Evolutionary conservation across 2,113 vertebrate genomes (phyloP).

Genomic region (Dicaeum eximium): DNA sequence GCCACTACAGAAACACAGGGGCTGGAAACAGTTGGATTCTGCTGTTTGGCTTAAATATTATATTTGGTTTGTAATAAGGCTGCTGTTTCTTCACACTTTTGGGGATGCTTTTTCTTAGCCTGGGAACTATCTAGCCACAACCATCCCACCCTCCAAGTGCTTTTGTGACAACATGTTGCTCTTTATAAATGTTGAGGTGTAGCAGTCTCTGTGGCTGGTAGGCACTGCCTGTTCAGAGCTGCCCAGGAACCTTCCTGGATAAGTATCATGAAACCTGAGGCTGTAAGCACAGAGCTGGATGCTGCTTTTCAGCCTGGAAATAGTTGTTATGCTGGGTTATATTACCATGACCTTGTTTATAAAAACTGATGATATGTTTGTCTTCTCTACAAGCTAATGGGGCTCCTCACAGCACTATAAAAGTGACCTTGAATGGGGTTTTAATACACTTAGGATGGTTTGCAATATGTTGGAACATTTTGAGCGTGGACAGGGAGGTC

Average conservation of each 20-base stretch:
- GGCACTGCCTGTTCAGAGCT: not conserved
- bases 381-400: not conserved
- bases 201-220: not conserved
- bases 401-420: not conserved
- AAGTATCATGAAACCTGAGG: not conserved
- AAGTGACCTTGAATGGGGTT: not conserved
- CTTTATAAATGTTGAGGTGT: not conserved
- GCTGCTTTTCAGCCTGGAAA: not conserved
- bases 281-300: not conserved
- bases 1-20: not conserved
- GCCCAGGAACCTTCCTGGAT: not conserved
- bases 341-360: not conserved
- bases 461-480: not conserved
- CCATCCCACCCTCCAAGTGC: not conserved
- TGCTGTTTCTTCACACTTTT: not conserved
- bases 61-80: not conserved
- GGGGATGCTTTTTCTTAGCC: not conserved
- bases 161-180: not conserved
- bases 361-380: not conserved
- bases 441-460: not conserved
- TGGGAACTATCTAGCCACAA: not conserved
- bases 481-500: not conserved
- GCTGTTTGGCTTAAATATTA: not conserved
- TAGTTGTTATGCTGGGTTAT: not conserved
- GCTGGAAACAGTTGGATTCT: not conserved